A percentile compares a stretch with the other conserved stretches of the same genome.
Evolutionary conservation across 1,140 invertebrate species (phyloP).

Genomic region (Archivesica marissinica): DNA sequence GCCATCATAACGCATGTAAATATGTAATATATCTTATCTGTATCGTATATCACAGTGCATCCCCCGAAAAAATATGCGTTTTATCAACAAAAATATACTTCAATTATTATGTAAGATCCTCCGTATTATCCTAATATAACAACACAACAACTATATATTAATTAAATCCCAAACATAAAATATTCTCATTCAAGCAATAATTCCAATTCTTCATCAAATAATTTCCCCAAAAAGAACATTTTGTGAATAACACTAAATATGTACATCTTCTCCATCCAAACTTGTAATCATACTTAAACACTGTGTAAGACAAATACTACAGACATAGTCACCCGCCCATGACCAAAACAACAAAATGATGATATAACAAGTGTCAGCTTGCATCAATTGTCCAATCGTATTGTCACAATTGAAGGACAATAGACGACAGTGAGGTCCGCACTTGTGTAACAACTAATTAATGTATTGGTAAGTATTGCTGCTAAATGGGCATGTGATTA

Average conservation of each 20-base stretch:
- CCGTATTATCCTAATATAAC: background rate
- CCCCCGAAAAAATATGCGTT: background rate
- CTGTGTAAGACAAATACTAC: background rate
- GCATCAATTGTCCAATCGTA: conserved; percentile 10
- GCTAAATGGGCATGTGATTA: no score
- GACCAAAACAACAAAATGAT: conserved; percentile 17
- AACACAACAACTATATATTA: background rate
- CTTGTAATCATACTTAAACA: background rate
- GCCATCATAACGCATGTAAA: background rate
- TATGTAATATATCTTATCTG: conserved; percentile 1
- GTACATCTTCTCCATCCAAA: background rate
- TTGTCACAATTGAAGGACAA: conserved; percentile 5
- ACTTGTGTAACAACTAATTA: no score
- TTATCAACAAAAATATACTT: background rate
- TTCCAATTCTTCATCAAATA: no score
- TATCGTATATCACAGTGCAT: background rate
- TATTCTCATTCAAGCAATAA: background rate
- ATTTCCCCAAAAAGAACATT: background rate
- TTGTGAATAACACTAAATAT: background rate
- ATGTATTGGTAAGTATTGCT: no score
- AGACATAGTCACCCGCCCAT: background rate
- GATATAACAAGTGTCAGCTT: background rate
- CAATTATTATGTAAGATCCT: background rate
- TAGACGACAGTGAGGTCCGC: no score
- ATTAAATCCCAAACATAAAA: background rate